phyloP scores from a whole-genome alignment of 92 coral and sea anemone genomes.

The Palythoa grandiflora region DNA sequence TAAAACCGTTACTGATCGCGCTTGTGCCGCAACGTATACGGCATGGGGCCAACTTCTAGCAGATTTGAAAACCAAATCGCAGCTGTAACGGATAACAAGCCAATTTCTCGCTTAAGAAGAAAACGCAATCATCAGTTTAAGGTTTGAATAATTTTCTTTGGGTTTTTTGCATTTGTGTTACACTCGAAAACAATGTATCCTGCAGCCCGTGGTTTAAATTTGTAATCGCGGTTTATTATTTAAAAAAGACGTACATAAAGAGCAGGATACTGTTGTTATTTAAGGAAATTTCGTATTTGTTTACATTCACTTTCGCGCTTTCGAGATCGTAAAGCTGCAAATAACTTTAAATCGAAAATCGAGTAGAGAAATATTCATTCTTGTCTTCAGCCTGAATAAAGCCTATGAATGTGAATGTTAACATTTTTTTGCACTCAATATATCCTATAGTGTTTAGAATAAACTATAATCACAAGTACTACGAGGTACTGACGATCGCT shows the following conservation, averaged over 20 bases:
- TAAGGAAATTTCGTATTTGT: conserved; percentile 36
- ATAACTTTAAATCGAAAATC: conserved; percentile 17
- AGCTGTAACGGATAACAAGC: no score
- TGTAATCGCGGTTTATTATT: conserved; percentile 34
- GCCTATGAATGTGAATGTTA: conserved; percentile 39
- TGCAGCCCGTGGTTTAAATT: no score
- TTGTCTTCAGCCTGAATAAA: conserved; percentile 37
- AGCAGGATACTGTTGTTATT: conserved; percentile 36
- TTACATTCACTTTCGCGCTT: conserved; percentile 37
- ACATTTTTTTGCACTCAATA: conserved; percentile 25
- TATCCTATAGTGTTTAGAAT: conserved; percentile 24
- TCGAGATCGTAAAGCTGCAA: conserved; percentile 32
- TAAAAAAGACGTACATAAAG: conserved; percentile 25
- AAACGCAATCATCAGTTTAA: no score
- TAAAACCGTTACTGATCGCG: no score
- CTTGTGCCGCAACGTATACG: no score
- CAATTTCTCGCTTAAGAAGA: no score
- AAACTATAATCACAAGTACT: conserved; percentile 19
- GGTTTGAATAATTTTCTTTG: no score
- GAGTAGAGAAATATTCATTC: conserved; percentile 26
- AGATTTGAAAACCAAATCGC: no score
- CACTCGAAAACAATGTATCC: no score
- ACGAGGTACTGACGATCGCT: conserved; percentile 21
- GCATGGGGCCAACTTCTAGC: no score
- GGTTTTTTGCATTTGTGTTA: no score